Conservation (phyloP, 1,140 invertebrate genomes). For the Aphis gossypii region DNA sequence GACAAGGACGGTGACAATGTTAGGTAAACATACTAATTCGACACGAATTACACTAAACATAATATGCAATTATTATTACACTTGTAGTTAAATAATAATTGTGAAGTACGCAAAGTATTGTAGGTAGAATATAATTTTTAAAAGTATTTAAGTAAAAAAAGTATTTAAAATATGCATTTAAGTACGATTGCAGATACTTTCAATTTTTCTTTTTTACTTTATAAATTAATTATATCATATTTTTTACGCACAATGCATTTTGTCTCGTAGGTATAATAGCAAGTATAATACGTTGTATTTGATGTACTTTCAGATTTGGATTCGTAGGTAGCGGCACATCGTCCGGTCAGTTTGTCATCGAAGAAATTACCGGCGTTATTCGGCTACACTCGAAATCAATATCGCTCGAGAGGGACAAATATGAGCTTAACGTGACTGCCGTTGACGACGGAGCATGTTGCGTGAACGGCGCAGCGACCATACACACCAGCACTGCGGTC, state of each 20-base stretch:
- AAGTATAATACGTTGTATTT: not conserved
- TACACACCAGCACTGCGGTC: slow-evolving; percentile 92
- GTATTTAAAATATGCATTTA: no score
- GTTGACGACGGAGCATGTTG: slow-evolving; percentile 94
- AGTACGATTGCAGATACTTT: no score
- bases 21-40: slow-evolving; percentile 59
- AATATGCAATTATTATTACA: no score
- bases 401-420: slow-evolving; percentile 85
- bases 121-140: no score
- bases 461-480: slow-evolving; percentile 81
- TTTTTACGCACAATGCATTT: not conserved
- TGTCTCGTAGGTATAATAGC: not conserved
- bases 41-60: no score
- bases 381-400: slow-evolving; percentile 85
- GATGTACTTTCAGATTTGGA: slow-evolving; percentile 72
- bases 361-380: slow-evolving; percentile 94
- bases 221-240: no score
- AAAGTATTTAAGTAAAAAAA: no score
- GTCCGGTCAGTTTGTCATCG: slow-evolving; percentile 92
- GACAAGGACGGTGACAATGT: slow-evolving; percentile 96
- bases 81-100: no score
- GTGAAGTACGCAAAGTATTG: no score
- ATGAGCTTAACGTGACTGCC: slow-evolving; percentile 92
- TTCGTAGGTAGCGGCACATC: slow-evolving; percentile 89
- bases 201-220: no score